Evolutionary conservation across 2,113 vertebrate genomes (phyloP).

Genomic region (Bubo scandiacus): DNA sequence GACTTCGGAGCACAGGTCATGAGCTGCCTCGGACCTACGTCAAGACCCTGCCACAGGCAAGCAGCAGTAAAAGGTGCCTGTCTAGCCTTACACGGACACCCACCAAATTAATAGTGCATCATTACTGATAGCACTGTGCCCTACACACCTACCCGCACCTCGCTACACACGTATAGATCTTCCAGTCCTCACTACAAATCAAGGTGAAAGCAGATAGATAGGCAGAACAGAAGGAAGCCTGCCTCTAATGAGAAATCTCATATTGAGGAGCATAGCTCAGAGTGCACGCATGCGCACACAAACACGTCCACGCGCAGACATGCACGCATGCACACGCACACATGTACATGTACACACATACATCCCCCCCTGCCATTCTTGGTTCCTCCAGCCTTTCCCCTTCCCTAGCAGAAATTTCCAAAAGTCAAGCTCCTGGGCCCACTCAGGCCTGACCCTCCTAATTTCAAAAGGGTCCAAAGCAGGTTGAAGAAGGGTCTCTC

Average conservation of each 20-base stretch:
- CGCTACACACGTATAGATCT: accelerated
- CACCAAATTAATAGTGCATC: neutral
- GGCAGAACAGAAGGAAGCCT: neutral
- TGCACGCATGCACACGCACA: accelerated
- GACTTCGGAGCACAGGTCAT: neutral
- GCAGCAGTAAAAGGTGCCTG: neutral
- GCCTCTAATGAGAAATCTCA: accelerated
- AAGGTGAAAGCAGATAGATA: neutral
- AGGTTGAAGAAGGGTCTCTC: neutral
- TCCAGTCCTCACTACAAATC: neutral
- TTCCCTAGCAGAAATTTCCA: neutral
- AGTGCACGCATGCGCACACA: accelerated
- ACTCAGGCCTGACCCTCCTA: neutral
- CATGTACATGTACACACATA: too few relatives aligned
- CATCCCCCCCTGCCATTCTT: too few relatives aligned
- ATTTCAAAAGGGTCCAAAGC: neutral
- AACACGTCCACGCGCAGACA: too few relatives aligned
- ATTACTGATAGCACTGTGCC: neutral
- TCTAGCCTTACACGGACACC: neutral
- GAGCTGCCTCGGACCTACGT: neutral
- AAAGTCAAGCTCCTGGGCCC: neutral
- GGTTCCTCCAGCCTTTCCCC: neutral
- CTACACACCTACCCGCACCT: neutral
- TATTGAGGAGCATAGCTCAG: neutral
- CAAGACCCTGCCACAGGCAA: neutral